Evolutionary conservation across 2,113 vertebrate species (phyloP).

Genomic region (Hypocryptadius cinnamomeus): DNA sequence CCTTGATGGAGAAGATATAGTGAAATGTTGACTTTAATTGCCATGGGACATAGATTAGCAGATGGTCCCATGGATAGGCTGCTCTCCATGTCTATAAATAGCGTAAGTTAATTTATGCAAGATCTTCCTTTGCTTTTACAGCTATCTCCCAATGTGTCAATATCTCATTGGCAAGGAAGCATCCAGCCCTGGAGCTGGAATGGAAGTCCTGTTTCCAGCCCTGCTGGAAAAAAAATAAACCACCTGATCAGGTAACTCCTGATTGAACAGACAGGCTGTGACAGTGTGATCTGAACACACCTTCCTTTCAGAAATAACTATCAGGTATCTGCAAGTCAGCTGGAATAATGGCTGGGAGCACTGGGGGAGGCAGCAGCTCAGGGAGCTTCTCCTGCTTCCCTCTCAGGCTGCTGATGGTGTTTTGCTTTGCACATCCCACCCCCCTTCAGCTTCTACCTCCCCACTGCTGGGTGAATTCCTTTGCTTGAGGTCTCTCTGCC

Average conservation of each 20-base stretch:
- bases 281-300: not conserved
- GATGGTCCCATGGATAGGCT: constrained; percentile 54
- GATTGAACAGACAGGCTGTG: constrained; percentile 28
- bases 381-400: not conserved
- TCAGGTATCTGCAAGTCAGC: not conserved
- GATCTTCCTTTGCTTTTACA: constrained; percentile 31
- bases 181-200: not conserved
- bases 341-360: constrained; percentile 15
- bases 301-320: constrained; percentile 12
- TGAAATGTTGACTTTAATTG: constrained; percentile 59
- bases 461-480: not conserved
- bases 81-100: constrained; percentile 54
- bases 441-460: not conserved
- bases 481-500: not conserved
- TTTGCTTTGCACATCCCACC: not conserved
- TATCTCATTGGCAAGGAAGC: not conserved
- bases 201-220: not conserved
- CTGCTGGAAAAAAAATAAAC: too few species aligned
- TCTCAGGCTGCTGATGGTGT: not conserved
- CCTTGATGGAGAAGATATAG: constrained; percentile 19
- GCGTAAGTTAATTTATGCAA: constrained; percentile 45
- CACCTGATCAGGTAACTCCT: constrained; percentile 17
- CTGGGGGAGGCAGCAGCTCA: not conserved
- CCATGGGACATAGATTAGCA: constrained; percentile 47
- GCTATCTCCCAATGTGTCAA: not conserved